Percentiles rank a stretch among this genome's conserved stretches.
These are phyloP conservation scores for Drosophila nr. perissopoda DNA, from an alignment of 2,888 invertebrate species.

Conservation along the genomic window DNA sequence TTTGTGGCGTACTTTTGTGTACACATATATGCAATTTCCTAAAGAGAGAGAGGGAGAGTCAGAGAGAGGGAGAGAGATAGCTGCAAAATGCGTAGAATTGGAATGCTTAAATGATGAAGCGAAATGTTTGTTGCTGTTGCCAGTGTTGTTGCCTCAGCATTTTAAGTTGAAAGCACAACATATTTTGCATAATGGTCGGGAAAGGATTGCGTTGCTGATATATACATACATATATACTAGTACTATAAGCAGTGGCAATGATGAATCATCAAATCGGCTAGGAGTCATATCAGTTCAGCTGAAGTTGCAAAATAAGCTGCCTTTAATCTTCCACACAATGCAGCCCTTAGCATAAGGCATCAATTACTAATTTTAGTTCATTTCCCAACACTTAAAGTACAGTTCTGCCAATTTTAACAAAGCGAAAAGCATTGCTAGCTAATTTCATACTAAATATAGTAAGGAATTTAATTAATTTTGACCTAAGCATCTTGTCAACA, in stretches of 20 bases:
- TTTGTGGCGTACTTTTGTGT: constrained; percentile 66
- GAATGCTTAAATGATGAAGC: constrained; percentile 75
- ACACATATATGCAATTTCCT: constrained; percentile 40
- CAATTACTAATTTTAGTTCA: too few relatives aligned
- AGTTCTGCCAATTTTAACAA: too few relatives aligned
- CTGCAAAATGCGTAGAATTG: constrained; percentile 69
- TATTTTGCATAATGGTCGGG: constrained; percentile 49
- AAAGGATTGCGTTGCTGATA: constrained; percentile 23
- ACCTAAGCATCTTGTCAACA: not conserved
- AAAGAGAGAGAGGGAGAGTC: constrained; percentile 42
- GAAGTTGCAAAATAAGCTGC: not conserved
- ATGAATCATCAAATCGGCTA: constrained; percentile 54
- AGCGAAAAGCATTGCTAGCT: too few relatives aligned
- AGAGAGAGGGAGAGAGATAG: constrained; percentile 20
- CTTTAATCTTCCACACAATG: not conserved
- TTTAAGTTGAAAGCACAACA: constrained; percentile 51
- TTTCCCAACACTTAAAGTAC: constrained; percentile 1
- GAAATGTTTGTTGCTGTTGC: constrained; percentile 26
- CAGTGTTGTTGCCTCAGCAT: constrained; percentile 22
- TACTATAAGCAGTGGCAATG: constrained; percentile 43
- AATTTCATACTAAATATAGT: not conserved
- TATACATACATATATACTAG: not conserved
- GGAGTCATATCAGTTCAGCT: constrained; percentile 5
- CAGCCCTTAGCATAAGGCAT: not conserved
- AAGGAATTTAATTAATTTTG: not conserved